Conservation (phyloP, 92 coral and sea anemone genomes). For the Diadumene lineata region DNA sequence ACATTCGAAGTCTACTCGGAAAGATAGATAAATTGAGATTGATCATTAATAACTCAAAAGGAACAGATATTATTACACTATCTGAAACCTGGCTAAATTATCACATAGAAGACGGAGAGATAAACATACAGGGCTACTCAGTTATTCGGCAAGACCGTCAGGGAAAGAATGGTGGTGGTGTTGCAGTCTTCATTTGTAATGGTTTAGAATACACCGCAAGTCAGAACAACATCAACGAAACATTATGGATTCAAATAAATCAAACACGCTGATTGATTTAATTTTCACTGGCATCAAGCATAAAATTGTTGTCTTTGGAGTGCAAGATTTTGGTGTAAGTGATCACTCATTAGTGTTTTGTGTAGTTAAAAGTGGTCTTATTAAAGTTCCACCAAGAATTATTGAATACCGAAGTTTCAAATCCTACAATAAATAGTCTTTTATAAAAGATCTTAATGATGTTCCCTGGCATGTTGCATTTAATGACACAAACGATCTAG, state of each 20-base stretch:
- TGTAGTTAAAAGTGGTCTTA: too few relatives aligned
- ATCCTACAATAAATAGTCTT: too few relatives aligned
- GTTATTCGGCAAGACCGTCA: slow-evolving; percentile 1
- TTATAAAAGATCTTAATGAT: slow-evolving; percentile 31
- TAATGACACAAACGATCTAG: too few relatives aligned
- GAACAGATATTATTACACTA: slow-evolving; percentile 5
- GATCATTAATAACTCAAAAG: neutral
- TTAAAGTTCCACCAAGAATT: too few relatives aligned
- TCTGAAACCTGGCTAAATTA: slow-evolving; percentile 20
- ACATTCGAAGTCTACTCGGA: slow-evolving; percentile 8
- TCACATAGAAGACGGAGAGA: slow-evolving; percentile 10
- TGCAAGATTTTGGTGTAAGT: too few relatives aligned
- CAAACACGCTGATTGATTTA: too few relatives aligned
- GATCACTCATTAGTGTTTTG: too few relatives aligned
- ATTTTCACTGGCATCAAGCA: too few relatives aligned
- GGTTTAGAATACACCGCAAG: neutral
- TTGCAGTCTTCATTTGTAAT: neutral
- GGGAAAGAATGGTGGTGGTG: slow-evolving; percentile 11
- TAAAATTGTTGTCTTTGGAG: too few relatives aligned
- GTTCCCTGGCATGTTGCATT: slow-evolving; percentile 54
- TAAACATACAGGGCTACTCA: slow-evolving; percentile 18
- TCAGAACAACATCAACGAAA: neutral
- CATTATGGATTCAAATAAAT: slow-evolving; percentile 4
- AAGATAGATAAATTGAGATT: slow-evolving; percentile 14
- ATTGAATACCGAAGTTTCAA: too few relatives aligned